Conservation (phyloP, 2,888 invertebrate species). For the Acanthosepion pharaonis region DNA sequence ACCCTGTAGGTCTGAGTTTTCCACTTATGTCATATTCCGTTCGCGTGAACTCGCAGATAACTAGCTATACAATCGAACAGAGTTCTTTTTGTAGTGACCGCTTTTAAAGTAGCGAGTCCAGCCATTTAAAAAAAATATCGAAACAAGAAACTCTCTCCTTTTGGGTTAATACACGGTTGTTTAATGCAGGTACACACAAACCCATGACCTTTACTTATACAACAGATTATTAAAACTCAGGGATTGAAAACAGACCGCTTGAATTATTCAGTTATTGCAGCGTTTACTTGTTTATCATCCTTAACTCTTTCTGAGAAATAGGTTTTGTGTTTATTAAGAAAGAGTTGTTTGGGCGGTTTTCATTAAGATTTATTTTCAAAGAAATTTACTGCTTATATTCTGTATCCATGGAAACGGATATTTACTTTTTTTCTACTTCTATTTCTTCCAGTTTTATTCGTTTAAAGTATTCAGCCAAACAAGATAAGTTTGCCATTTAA, state of each 20-base stretch:
- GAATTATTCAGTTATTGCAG: background rate
- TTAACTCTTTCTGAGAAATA: background rate
- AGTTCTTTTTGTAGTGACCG: too few relatives aligned
- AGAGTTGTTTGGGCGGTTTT: background rate
- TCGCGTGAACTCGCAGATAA: too few relatives aligned
- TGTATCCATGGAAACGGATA: background rate
- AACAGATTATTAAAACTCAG: too few relatives aligned
- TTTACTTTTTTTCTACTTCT: background rate
- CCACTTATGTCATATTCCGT: too few relatives aligned
- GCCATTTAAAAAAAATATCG: too few relatives aligned
- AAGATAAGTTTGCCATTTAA: background rate
- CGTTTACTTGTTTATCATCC: background rate
- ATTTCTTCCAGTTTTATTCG: background rate
- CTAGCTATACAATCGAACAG: too few relatives aligned
- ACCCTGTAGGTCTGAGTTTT: too few relatives aligned
- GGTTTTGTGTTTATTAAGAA: background rate
- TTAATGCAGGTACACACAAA: too few relatives aligned
- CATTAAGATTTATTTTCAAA: background rate
- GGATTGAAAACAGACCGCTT: background rate
- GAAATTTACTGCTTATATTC: background rate
- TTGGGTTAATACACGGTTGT: too few relatives aligned
- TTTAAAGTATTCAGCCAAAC: background rate
- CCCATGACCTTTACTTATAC: too few relatives aligned
- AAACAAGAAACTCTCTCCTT: too few relatives aligned
- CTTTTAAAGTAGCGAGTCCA: too few relatives aligned